Base-by-base conservation (phyloP, 2,888 invertebrate species). In the Drosophila seclusa region DNA sequence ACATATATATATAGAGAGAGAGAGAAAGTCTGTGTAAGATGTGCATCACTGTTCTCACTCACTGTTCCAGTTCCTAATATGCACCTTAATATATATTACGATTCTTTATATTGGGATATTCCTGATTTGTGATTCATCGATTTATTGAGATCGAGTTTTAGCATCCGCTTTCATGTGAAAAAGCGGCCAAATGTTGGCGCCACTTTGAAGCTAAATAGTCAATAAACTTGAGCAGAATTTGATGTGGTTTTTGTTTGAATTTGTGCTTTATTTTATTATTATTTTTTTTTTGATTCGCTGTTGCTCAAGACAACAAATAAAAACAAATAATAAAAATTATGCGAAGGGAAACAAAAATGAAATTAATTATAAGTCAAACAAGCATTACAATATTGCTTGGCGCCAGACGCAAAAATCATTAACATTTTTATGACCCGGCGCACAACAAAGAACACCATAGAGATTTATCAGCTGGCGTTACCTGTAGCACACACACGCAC, bases 361-460 rank as follows among this genome's bases (percentile, higher is more conserved):
- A 87, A 90, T 89, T 90, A 89, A 89, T 89, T 89, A 89, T 87
- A 90, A 90, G 84, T 90, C 87, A 89, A 84, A 82, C 89, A 89
- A 89, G 84, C 78, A 89, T 89, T 89, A 89, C 89, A 91, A 76
- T 83, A 77, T 84, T 82, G 89, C 81, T 83, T 89, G 89, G 89
- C 89, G 89, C 89, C 89, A 89, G 89, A 85, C 91, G 36, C 70
- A 80, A 80, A 89, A 89, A 84, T 80, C 91, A 91, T 91, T 91
- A 89, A 87, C 89, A 90, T 90, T 90, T 89, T 89, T 89, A 91
- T 89, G 85, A 82, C 80, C 76, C 87, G 84, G 67, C 87, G 73
- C 55, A 84, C 84, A 90, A 89, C 90, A 87, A 90, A 90, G 89
- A 87, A 77, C 87, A 87, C 87, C 79, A 75, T 72, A 77, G 76